phyloP scores from a whole-genome alignment of 2,888 invertebrate genomes.

The Scaptomyza parva region DNA sequence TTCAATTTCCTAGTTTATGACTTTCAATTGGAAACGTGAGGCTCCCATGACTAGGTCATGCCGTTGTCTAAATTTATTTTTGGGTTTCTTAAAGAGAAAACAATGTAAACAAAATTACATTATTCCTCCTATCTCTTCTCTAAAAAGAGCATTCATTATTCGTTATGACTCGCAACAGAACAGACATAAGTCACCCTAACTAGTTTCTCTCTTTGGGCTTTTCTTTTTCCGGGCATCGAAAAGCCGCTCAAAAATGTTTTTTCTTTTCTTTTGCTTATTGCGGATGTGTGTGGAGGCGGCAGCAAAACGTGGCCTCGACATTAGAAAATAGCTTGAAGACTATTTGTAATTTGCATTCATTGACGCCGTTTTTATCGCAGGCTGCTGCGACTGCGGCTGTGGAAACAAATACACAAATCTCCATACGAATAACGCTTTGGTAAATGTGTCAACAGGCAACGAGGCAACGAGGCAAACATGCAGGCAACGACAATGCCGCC shows the following conservation, averaged over 20 bases:
- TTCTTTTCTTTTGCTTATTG: slow-evolving; percentile 38
- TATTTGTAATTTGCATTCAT: slow-evolving; percentile 77
- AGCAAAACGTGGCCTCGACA: slow-evolving; percentile 54
- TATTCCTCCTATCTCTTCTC: no score
- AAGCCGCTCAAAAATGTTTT: slow-evolving; percentile 51
- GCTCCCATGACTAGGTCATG: slow-evolving; percentile 36
- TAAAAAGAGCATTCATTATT: slow-evolving; percentile 17
- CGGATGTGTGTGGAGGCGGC: slow-evolving; percentile 15
- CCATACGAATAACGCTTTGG: slow-evolving; percentile 26
- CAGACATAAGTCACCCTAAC: slow-evolving; percentile 35
- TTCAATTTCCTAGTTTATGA: slow-evolving; percentile 70
- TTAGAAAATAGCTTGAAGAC: slow-evolving; percentile 62
- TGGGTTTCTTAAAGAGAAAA: not conserved
- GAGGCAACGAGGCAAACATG: slow-evolving; percentile 55
- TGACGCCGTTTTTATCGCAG: slow-evolving; percentile 62
- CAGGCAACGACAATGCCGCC: slow-evolving; percentile 60
- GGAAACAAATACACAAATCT: slow-evolving; percentile 62
- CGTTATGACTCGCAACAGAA: slow-evolving; percentile 1
- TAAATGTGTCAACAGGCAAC: slow-evolving; percentile 70
- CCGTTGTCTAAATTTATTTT: not conserved
- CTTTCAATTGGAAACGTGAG: slow-evolving; percentile 15
- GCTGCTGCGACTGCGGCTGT: no score
- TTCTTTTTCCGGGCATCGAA: slow-evolving; percentile 51
- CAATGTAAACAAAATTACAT: not conserved
- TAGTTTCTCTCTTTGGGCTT: slow-evolving; percentile 44